Evolutionary conservation across 2,113 vertebrate genomes (phyloP).

Genomic region (Paradoxurus hermaphroditus): DNA sequence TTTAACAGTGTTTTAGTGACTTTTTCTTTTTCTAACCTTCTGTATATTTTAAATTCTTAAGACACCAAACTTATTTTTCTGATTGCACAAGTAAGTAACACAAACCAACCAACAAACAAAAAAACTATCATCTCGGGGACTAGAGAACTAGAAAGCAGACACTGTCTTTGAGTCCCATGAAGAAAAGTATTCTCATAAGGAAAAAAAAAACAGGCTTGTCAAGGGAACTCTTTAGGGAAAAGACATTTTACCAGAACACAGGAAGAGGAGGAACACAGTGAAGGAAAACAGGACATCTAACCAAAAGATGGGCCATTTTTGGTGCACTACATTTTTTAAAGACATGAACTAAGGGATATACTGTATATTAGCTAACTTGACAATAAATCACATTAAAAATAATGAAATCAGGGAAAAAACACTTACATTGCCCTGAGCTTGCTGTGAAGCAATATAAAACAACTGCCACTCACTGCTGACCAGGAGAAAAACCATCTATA

Average conservation of each 20-base stretch:
- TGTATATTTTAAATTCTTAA: background rate
- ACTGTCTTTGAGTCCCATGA: background rate
- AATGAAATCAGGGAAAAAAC: background rate
- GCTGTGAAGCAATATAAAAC: background rate
- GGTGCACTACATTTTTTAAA: background rate
- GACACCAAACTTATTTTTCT: conserved; percentile 19
- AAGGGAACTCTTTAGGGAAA: background rate
- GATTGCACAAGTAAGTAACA: background rate
- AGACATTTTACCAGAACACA: background rate
- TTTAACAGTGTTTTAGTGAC: background rate
- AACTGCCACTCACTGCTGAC: background rate
- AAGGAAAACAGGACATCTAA: background rate
- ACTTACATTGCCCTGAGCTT: background rate
- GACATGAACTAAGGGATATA: background rate
- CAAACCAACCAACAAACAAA: background rate
- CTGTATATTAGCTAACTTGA: too few relatives aligned
- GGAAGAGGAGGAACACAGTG: background rate
- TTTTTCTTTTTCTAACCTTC: background rate
- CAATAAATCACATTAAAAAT: background rate
- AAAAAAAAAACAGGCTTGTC: background rate
- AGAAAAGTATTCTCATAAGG: background rate
- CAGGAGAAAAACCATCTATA: background rate
- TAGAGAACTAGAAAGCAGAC: background rate
- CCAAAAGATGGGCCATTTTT: background rate
- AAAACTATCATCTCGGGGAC: background rate